phyloP scores from a whole-genome alignment of 2,113 vertebrate genomes.

The Notarius lentiginosus region DNA sequence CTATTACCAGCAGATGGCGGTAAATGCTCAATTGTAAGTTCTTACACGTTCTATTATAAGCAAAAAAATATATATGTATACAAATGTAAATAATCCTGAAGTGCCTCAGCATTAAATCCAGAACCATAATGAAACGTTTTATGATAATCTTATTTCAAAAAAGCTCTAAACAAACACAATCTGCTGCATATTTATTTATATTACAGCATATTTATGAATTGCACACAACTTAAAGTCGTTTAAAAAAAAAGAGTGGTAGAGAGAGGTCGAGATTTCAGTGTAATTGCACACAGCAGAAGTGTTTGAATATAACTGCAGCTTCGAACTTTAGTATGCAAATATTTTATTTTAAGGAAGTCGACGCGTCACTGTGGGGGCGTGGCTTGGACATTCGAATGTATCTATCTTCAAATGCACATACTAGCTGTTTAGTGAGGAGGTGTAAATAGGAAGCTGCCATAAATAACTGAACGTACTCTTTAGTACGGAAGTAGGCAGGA shows the following conservation, averaged over 20 bases:
- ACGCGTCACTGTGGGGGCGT: conserved; percentile 44
- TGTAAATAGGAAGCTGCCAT: neutral
- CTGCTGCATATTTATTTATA: neutral
- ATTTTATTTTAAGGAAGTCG: conserved; percentile 41
- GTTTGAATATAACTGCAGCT: conserved; percentile 16
- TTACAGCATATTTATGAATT: neutral
- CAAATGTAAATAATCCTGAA: neutral
- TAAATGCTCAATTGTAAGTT: neutral
- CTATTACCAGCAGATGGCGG: conserved; percentile 30
- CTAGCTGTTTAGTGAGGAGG: neutral
- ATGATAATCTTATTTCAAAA: neutral
- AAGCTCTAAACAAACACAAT: neutral
- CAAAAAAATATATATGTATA: too few species aligned
- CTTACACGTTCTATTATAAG: too few species aligned
- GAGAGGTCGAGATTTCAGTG: neutral
- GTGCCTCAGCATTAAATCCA: neutral
- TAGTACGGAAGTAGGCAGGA: neutral
- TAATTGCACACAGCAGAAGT: neutral
- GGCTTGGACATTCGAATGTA: neutral
- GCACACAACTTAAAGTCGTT: neutral
- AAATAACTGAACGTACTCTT: neutral
- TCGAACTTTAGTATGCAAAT: neutral
- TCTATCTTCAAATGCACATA: neutral
- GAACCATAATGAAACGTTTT: neutral
- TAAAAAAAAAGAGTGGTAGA: neutral